These are phyloP conservation scores for Paramormyrops hopkinsi DNA, from an alignment of 2,797 vertebrate species.

Conservation along the genomic window DNA sequence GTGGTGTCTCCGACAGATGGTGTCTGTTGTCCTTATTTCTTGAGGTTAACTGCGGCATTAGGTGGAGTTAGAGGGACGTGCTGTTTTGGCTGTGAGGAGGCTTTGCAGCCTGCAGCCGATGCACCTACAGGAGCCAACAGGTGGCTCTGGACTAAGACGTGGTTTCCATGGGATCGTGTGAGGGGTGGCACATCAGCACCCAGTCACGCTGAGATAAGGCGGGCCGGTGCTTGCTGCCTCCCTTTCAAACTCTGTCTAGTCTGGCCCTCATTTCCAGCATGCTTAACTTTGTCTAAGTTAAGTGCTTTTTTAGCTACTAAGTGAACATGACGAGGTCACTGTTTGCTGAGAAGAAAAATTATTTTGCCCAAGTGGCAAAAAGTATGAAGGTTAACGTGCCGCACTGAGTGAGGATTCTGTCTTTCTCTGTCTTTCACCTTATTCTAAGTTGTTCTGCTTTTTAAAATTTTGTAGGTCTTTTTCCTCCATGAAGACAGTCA, in stretches of 20 bases:
- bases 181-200: neutral
- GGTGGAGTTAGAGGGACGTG: neutral
- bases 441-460: neutral
- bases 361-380: neutral
- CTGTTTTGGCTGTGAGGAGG: neutral
- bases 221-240: neutral
- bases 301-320: neutral
- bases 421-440: neutral
- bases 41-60: constrained; percentile 5
- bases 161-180: neutral
- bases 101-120: neutral
- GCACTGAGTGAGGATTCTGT: neutral
- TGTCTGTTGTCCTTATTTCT: constrained; percentile 5
- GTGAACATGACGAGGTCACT: neutral
- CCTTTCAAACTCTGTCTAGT: neutral
- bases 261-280: neutral
- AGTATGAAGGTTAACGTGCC: neutral
- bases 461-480: neutral
- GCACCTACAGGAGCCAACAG: neutral
- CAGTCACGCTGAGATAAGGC: neutral
- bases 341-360: neutral
- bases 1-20: neutral
- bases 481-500: neutral
- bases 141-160: neutral
- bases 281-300: neutral